phyloP scores from a whole-genome alignment of 2,113 vertebrate species.

The Chrysochloris asiatica region DNA sequence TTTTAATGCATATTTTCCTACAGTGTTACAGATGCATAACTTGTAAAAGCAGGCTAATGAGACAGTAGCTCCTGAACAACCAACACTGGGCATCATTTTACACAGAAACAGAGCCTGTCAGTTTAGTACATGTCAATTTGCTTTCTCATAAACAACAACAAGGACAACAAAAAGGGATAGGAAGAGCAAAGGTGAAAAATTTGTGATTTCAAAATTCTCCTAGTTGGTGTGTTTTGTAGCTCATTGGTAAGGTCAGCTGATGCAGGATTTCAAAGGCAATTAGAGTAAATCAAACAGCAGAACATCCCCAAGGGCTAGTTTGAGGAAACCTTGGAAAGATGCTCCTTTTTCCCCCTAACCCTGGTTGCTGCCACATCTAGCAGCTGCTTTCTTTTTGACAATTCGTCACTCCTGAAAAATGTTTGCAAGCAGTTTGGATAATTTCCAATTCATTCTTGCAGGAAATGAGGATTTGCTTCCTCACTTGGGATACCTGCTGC shows the following conservation, averaged over 20 bases:
- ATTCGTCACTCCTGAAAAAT: conserved; percentile 88
- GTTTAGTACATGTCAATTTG: not conserved
- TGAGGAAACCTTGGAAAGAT: conserved; percentile 74
- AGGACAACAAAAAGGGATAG: not conserved
- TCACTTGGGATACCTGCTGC: conserved; percentile 93
- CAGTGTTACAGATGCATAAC: not conserved
- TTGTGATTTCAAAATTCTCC: conserved; percentile 67
- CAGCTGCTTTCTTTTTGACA: conserved; percentile 88
- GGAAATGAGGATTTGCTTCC: conserved; percentile 90
- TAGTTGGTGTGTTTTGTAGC: conserved; percentile 65
- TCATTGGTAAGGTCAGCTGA: conserved; percentile 77
- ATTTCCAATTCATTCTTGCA: conserved; percentile 91
- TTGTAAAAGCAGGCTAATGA: conserved; percentile 62
- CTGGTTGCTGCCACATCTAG: conserved; percentile 80
- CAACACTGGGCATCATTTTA: conserved; percentile 29
- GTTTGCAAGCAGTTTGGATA: conserved; percentile 89
- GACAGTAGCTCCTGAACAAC: not conserved
- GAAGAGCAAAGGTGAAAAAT: conserved; percentile 66
- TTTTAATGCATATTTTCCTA: not conserved
- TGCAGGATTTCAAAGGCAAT: conserved; percentile 82
- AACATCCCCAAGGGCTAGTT: conserved; percentile 65
- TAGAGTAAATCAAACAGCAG: conserved; percentile 81
- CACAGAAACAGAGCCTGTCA: conserved; percentile 47
- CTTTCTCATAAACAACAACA: conserved; percentile 41
- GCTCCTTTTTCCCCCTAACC: conserved; percentile 50